A percentile compares a stretch with the other conserved stretches of the same genome.
phyloP scores from a whole-genome alignment of 2,888 invertebrate genomes.

The Suillia variegata region DNA sequence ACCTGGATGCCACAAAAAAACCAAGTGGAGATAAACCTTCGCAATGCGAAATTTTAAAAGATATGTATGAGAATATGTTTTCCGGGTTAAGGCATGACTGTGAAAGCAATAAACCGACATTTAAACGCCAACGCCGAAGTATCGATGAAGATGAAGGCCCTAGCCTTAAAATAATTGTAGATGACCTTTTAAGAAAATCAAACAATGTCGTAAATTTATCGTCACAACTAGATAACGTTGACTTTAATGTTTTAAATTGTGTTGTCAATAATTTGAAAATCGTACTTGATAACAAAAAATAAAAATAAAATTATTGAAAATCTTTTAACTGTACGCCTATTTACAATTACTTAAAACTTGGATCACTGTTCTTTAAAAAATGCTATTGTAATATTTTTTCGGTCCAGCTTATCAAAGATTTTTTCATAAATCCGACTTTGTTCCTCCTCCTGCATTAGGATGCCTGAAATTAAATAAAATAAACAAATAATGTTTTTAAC shows the following conservation, averaged over 20 bases:
- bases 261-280: conserved; percentile 10
- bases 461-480: no score
- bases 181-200: background rate
- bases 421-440: conserved; percentile 24
- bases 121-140: no score
- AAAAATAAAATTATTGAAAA: background rate
- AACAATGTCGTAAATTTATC: background rate
- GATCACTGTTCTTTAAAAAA: background rate
- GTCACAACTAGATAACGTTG: background rate
- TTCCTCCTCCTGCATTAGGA: conserved; percentile 42
- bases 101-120: no score
- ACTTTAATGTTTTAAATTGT: conserved; percentile 1
- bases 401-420: conserved; percentile 33
- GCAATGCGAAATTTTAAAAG: no score
- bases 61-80: no score
- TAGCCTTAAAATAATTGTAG: background rate
- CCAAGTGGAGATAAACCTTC: no score
- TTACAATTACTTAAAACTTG: background rate
- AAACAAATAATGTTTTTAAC: no score
- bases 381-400: conserved; percentile 30
- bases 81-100: no score
- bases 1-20: no score
- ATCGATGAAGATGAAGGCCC: no score
- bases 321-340: background rate
- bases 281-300: background rate